phyloP scores from a whole-genome alignment of 2,113 vertebrate species.

The Carettochelys insculpta region DNA sequence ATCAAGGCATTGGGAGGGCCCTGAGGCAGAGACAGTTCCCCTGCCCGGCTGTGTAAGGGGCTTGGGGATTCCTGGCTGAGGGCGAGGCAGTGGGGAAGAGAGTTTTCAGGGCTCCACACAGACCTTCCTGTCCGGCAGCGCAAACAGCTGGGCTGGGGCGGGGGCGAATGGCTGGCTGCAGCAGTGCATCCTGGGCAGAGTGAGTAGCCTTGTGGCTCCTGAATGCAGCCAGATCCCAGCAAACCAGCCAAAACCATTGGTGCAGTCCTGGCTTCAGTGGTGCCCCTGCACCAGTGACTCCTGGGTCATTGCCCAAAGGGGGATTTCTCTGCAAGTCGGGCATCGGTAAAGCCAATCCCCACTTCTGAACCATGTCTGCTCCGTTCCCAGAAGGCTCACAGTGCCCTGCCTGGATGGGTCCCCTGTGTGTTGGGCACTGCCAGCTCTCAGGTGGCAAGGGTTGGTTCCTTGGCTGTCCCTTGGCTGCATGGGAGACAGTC shows the following conservation, averaged over 20 bases:
- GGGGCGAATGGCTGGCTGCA: not conserved
- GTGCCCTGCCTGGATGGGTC: not conserved
- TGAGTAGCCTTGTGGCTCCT: not conserved
- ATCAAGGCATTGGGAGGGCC: conserved; percentile 45
- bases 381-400: not conserved
- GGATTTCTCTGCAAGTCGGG: not conserved
- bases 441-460: not conserved
- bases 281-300: too few species aligned
- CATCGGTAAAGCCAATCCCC: not conserved
- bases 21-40: conserved; percentile 21
- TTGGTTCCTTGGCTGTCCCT: not conserved
- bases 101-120: not conserved
- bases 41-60: too few species aligned
- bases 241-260: not conserved
- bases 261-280: not conserved
- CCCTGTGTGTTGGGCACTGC: not conserved
- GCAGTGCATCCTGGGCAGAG: not conserved
- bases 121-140: not conserved
- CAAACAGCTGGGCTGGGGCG: not conserved
- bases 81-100: conserved; percentile 18
- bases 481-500: rapidly evolving
- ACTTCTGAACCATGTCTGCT: not conserved
- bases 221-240: not conserved
- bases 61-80: not conserved
- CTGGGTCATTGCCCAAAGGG: not conserved